A percentile compares a stretch with the other conserved stretches of the same genome.
These are phyloP conservation scores for Ceratina australensis DNA, from an alignment of 1,140 invertebrate species.

Conservation along the genomic window DNA sequence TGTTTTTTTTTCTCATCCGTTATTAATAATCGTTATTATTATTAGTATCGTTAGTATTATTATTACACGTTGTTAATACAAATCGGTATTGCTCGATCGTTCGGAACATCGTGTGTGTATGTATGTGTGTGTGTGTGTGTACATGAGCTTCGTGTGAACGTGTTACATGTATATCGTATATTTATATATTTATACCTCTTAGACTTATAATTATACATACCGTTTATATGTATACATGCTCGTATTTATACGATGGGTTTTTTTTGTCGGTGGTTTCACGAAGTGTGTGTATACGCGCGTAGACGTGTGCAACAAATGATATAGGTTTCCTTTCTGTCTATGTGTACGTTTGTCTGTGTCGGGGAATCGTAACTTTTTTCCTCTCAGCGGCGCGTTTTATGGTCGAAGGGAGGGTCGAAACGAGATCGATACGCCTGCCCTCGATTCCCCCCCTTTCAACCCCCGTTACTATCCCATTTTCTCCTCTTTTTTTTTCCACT, in stretches of 20 bases:
- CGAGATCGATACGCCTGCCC: constrained; percentile 55
- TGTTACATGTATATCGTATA: constrained; percentile 28
- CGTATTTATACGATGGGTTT: background rate
- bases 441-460: constrained; percentile 40
- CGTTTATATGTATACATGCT: constrained; percentile 3
- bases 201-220: background rate
- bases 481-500: background rate
- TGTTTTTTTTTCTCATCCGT: too few species aligned
- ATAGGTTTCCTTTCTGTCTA: background rate
- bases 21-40: too few species aligned
- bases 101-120: constrained; percentile 62
- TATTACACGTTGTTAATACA: constrained; percentile 65
- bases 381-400: constrained; percentile 39
- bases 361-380: constrained; percentile 51
- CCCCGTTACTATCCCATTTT: background rate
- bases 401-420: constrained; percentile 52
- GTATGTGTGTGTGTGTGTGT: constrained; percentile 32
- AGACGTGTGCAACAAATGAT: constrained; percentile 11
- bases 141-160: too few species aligned
- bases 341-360: constrained; percentile 23
- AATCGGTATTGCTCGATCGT: constrained; percentile 66
- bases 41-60: constrained; percentile 3
- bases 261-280: background rate
- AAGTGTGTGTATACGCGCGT: background rate
- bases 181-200: constrained; percentile 1